Base-by-base conservation (phyloP, 2,888 invertebrate genomes). In the Campaea margaritaria region DNA sequence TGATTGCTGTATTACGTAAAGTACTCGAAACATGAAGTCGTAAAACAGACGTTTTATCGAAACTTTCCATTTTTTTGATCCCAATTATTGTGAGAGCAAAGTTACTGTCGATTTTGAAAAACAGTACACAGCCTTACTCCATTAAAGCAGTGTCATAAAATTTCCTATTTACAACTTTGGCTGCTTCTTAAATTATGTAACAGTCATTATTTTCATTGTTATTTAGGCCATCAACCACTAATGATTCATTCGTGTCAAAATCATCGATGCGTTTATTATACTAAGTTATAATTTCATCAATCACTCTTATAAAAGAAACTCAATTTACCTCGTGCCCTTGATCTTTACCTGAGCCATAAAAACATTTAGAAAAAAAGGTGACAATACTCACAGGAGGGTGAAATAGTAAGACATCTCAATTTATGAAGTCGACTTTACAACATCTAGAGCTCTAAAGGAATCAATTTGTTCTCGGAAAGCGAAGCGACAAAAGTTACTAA, bases 391-490 rank as follows among this genome's bases (percentile, higher is more conserved):
- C 83, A 82, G 78, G 78, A 82, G 83, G 79, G 81, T 85, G 82
- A 86, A 85, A 79, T 85, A 79, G 82, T 82, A 78, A 79, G 85
- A 91, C 83, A 81, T 89, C 89, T 92, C 87, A 88, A 90, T 91
- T 89, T 90, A 89, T 86, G 82, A 78, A 81, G 76, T 82, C 58
- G 62, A 61, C 65, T 68, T 65, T 64, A 62, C 62, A 61, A 42
- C 60, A 64, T 51, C 7, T 44, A 28, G 54, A 58, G 67, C 58
- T 65, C 52, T 64, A 50, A 64, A 63, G 58, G 60, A 70, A 68
- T 66, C 68, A 70, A 70, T 70, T 71, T 68, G 69, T 69, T 69
- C 71, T 60, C 62, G 62, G 69, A 69, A 71, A 63, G 70, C 68
- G 65, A 70, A 62, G 72, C 72, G 80, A 78, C 76, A 78, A 78